Base-by-base conservation (phyloP, 2,888 invertebrate species). In the Hipparchia sbordonii region DNA sequence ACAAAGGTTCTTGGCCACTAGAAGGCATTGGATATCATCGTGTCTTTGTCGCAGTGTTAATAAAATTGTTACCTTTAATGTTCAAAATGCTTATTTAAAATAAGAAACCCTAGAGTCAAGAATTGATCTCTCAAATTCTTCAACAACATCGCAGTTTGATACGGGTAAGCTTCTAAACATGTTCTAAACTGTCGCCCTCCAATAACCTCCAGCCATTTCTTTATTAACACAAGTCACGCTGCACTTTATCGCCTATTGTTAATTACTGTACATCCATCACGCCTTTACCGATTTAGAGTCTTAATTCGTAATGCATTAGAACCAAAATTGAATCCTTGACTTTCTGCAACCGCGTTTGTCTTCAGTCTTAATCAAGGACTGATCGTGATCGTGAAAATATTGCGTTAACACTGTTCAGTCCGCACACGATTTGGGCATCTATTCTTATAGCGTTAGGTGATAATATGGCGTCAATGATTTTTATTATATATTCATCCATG, bases 171-270 rank as follows among this genome's bases (percentile, higher is more conserved):
- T 23, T 23, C 57, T 57, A 7, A 57, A 8, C 60, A 23, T 23
- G 23, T n/a, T n/a, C n/a, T 61, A 4, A 39, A 39, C 39, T 39
- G 60, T 56, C n/a, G 52, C 12, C 57, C 57, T 59, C 13, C 67
- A 57, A 46, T 59, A 23, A 59, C 57, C 67, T 67, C 67, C 5
- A 45, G 67, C 10, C 57, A 4, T 48, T 8, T 63, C 45, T 59
- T 67, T 59, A 46, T 54, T 46, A 39, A 66, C 33, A 54, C 70
- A 56, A 51, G 48, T 73, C 70, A 70, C 61, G 70, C 54, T 23
- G 48, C 54, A 65, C 13, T 60, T 54, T 61, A 73, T 73, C 33
- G 66, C 66, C 60, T 54, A 73, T 73, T 73, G 72, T 70, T 73
- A 73, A 61, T 73, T 61, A 48, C 66, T 54, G 61, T 61, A 48